Base-by-base conservation (phyloP, 1,140 invertebrate species). In the Drosophila prosaltans region DNA sequence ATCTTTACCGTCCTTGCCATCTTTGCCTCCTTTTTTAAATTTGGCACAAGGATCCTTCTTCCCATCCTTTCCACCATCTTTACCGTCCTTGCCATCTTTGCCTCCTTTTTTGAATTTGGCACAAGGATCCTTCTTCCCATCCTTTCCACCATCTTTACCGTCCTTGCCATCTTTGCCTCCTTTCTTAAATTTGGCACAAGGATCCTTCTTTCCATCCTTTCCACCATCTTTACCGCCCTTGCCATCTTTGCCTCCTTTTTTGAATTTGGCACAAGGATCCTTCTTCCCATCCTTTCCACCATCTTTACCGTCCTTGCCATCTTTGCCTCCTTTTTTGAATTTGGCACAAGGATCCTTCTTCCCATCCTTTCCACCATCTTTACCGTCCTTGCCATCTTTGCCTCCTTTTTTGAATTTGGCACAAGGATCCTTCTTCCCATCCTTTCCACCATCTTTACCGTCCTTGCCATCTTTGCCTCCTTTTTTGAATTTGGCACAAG, bases 221-320 rank as follows among this genome's bases (percentile, higher is more conserved):
- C 28, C 54, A 0, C 28, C 28, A 28, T 11, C 39, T 36, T 36
- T 36, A 16, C 54, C 62, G 0, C 57, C 62, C n/a, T 70, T 71
- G 2, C 30, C 45, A 4, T 24, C 24, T 4, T 51, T 51, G 8
- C 45, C 21, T 26, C 21, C 45, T 41, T 80, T 77, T 0, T 75
- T 36, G 32, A 36, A 36, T 36, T 80, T 70, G 32, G 65, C 69
- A 10, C 76, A 83, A 0, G 80, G 64, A 39, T 78, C 74, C 16
- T 76, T 55, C 32, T 73, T 77, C 11, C 54, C 59, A n/a, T n/a
- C 55, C 32, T 72, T 72, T n/a, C 28, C 72, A 0, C 45, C 67
- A 24, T 78, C 45, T 10, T 16, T 60, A 26, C 54, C 62, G 0
- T 76, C 54, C 32, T 73, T 77, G 5, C 54, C 59, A n/a, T 21